phyloP scores from a whole-genome alignment of 2,113 vertebrate species.

The Podarcis cretensis region DNA sequence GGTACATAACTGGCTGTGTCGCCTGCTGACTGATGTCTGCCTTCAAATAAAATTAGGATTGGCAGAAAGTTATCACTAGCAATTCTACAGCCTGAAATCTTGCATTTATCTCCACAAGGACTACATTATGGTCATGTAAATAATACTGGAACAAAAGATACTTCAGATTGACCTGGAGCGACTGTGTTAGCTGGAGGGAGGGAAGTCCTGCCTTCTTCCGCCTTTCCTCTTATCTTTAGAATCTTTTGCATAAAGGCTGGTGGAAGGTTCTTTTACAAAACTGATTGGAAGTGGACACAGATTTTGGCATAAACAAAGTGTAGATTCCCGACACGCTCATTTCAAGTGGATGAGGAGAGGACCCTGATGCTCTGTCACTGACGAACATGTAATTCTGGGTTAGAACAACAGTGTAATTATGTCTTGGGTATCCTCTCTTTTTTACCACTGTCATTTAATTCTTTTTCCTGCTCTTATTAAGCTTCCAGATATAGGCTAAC shows the following conservation, averaged over 20 bases:
- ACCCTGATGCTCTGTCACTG: conserved; percentile 29
- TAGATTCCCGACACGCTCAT: conserved; percentile 37
- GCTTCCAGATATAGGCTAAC: background rate
- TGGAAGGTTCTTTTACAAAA: background rate
- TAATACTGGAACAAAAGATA: background rate
- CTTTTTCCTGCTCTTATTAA: background rate
- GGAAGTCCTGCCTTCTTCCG: background rate
- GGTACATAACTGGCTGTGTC: background rate
- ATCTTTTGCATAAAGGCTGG: background rate
- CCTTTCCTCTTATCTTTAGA: background rate
- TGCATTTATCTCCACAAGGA: background rate
- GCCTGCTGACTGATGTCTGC: background rate
- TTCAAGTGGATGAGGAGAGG: conserved; percentile 39
- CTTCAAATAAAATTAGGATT: background rate
- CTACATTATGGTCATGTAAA: background rate
- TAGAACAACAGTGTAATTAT: conserved; percentile 22
- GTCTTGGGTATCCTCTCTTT: conserved; percentile 19
- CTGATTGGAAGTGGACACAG: background rate
- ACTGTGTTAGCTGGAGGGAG: background rate
- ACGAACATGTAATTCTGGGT: conserved; percentile 28
- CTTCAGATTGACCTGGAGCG: conserved; percentile 1
- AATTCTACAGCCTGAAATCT: background rate
- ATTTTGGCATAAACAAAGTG: background rate
- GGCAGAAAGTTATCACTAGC: background rate
- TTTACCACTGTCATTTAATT: background rate